Base-by-base conservation (phyloP, 2,888 invertebrate species). In the Andrena flavipes region DNA sequence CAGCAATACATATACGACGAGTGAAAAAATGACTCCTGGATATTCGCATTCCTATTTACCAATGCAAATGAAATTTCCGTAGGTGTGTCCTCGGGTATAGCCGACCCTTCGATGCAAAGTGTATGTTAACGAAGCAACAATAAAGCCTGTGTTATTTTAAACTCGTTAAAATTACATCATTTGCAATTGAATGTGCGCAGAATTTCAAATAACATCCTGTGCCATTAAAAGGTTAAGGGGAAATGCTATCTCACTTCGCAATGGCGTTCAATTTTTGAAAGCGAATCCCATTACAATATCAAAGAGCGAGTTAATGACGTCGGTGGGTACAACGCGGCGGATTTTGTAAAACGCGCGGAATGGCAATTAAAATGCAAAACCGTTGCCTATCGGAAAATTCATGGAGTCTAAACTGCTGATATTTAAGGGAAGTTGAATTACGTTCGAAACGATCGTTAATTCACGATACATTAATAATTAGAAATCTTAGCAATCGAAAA, bases 281-380 rank as follows among this genome's bases (percentile, higher is more conserved):
- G 23, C 13, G 26, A 64, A 64, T 30, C 60, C 30, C 13, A 30
- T 60, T 60, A 30, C 60, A 30, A 13, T 60, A 60, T 60, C 30
- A 60, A 60, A 60, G 16, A 30, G 60, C 60, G 2, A 16, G 30
- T 2, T 30, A 60, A 60, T 30, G n/a, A 30, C 30, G n/a, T 60
- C 29, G 30, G 16, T 60, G 33, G 30, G n/a, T 60, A 60, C 10
- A 30, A 16, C 16, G 60, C 6, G 7, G 33, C 30, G n/a, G 16
- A 30, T 60, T 60, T 60, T n/a, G 16, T n/a, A 16, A 30, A 30
- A 26, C 33, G n/a, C 13, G 30, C 33, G 26, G 30, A 60, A 30
- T n/a, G 30, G 60, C 30, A 30, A 30, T 60, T 60, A 60, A 60
- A 60, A 60, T 60, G 60, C 60, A 60, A 26, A 60, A 30, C 30